Evolutionary conservation across 2,797 vertebrate genomes (phyloP).

Genomic region (Danio albolineatus): DNA sequence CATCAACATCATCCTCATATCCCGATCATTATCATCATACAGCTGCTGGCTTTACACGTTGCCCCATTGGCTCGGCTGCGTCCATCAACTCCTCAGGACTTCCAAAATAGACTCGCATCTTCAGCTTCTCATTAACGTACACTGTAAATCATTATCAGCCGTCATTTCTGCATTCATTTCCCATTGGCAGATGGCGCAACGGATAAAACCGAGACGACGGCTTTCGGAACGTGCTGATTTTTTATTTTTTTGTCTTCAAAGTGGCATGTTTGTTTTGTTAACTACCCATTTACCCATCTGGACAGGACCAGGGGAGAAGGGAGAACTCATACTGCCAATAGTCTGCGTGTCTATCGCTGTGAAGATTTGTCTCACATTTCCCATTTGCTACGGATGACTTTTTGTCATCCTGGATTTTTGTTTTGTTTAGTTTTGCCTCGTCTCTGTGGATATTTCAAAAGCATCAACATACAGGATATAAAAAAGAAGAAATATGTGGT

Average conservation of each 20-base stretch:
- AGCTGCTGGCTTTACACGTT: slow-evolving; percentile 51
- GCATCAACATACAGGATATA: slow-evolving; percentile 37
- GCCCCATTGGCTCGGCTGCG: slow-evolving; percentile 60
- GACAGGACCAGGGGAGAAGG: slow-evolving; percentile 34
- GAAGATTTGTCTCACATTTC: slow-evolving; percentile 16
- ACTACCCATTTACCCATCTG: slow-evolving; percentile 22
- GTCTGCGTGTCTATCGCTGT: background rate
- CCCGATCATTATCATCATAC: slow-evolving; percentile 43
- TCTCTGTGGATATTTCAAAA: slow-evolving; percentile 46
- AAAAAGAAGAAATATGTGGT: slow-evolving; percentile 63
- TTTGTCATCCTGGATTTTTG: slow-evolving; percentile 8
- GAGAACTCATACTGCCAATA: slow-evolving; percentile 43
- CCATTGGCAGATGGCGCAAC: slow-evolving; percentile 14
- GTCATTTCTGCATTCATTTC: slow-evolving; percentile 45
- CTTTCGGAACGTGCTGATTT: slow-evolving; percentile 43
- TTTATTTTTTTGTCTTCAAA: slow-evolving; percentile 15
- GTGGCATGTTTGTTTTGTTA: slow-evolving; percentile 37
- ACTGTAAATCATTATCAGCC: slow-evolving; percentile 44
- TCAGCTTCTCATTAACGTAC: slow-evolving; percentile 50
- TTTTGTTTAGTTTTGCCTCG: slow-evolving; percentile 17
- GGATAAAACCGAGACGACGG: background rate
- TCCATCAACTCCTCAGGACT: slow-evolving; percentile 78
- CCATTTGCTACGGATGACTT: slow-evolving; percentile 19
- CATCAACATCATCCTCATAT: slow-evolving; percentile 46
- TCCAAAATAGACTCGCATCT: slow-evolving; percentile 65